Conservation (phyloP, 2,888 invertebrate species). For the Gortyna flavago region DNA sequence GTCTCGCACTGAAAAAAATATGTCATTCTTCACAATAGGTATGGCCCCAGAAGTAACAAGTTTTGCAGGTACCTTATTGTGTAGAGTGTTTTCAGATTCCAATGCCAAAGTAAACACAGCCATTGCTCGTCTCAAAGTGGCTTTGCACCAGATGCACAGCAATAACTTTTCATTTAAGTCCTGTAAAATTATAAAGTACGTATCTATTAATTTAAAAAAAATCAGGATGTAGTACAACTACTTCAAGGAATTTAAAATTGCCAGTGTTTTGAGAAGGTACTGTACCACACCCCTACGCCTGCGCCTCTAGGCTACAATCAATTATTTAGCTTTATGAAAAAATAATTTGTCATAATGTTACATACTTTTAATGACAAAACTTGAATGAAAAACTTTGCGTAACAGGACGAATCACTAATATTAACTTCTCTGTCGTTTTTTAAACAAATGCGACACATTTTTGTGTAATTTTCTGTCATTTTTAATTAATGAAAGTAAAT, state of each 20-base stretch:
- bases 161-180: constrained; percentile 17
- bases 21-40: neutral
- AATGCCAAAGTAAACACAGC: constrained; percentile 40
- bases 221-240: neutral
- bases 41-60: neutral
- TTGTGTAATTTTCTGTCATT: constrained; percentile 29
- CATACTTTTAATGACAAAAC: constrained; percentile 48
- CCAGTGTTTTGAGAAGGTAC: neutral
- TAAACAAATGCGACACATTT: constrained; percentile 55
- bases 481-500: neutral
- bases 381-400: constrained; percentile 47
- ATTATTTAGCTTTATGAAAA: neutral
- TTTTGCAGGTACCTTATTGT: constrained; percentile 19
- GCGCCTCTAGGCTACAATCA: no score
- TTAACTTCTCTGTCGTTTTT: constrained; percentile 21
- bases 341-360: neutral
- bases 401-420: constrained; percentile 51
- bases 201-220: no score
- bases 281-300: neutral
- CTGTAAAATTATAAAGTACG: constrained; percentile 25
- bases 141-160: constrained; percentile 60
- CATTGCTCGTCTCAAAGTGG: constrained; percentile 28
- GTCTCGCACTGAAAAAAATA: no score
- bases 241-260: neutral
- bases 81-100: constrained; percentile 16